phyloP scores from a whole-genome alignment of 2,888 invertebrate species.

The Drosophila nr. medialis region DNA sequence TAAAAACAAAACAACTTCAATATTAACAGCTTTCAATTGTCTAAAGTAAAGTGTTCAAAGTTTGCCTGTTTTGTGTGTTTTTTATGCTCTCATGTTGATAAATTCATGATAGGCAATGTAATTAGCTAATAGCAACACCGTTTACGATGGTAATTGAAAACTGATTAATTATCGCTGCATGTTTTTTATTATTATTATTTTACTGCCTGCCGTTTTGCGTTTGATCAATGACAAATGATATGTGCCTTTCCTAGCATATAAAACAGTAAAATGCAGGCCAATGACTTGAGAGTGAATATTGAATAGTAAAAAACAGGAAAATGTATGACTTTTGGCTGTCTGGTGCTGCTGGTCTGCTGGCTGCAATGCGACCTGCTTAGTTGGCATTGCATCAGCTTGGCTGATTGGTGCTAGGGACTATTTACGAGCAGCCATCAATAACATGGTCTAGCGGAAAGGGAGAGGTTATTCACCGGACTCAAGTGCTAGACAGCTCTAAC shows the following conservation, averaged over 20 bases:
- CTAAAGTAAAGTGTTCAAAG: conserved; percentile 4
- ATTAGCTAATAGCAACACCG: conserved; percentile 40
- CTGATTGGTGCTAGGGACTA: conserved; percentile 39
- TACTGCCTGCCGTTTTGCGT: background rate
- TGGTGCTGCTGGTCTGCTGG: background rate
- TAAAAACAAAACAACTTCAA: background rate
- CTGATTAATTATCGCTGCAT: conserved; percentile 51
- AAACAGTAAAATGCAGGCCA: conserved; percentile 42
- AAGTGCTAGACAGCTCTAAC: background rate
- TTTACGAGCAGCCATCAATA: conserved; percentile 32
- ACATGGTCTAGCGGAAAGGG: conserved; percentile 1
- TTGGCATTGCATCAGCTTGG: background rate
- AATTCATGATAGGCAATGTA: conserved; percentile 18
- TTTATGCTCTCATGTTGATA: conserved; percentile 29
- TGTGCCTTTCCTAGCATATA: conserved; percentile 3
- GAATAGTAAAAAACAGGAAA: conserved; percentile 34
- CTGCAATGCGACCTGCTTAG: background rate
- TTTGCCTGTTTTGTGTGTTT: conserved; percentile 6
- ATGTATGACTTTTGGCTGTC: conserved; percentile 29
- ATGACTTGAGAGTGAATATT: conserved; percentile 35
- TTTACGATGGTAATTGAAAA: conserved; percentile 47
- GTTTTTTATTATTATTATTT: conserved; percentile 12
- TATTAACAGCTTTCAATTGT: conserved; percentile 7
- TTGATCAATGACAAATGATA: conserved; percentile 22
- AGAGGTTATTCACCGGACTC: conserved; percentile 50